Base-by-base conservation (phyloP, 2,888 invertebrate species). In the Leucozona laternaria region DNA sequence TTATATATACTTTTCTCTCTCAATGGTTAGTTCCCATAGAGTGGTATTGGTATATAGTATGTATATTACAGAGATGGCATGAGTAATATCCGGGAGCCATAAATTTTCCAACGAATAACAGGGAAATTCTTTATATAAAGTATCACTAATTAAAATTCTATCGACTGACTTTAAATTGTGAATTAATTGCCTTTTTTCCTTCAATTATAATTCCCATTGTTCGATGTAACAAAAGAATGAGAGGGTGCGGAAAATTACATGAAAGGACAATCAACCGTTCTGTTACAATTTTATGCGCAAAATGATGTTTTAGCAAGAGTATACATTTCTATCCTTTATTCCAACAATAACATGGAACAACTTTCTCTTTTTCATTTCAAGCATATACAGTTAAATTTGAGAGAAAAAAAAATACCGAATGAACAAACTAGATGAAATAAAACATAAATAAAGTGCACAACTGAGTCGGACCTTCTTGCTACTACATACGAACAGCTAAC, bases 141-240 rank as follows among this genome's bases (percentile, higher is more conserved):
- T 72, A 58, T 78, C 50, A 57, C 78, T 82, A 82, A 82, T 82
- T 77, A 82, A 82, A 77, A 82, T 82, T 82, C 66, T 78, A 72
- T 78, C 78, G 66, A 72, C 78, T 82, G 71, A 72, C 78, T 76
- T 62, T 72, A 53, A 82, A 82, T 72, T 78, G 82, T 72, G 78
- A 82, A 82, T 78, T 82, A 82, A 82, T 82, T 77, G 78, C 72
- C 64, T 82, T 78, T 82, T 82, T 78, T 82, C 45, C 64, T 78
- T 78, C 82, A 82, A 78, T 77, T 82, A 82, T 82, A 82, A 58
- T 66, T 66, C 17, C 58, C 72, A 82, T 82, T 82, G 82, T 82
- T 82, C 57, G 7, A 66, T 66, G n/a, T 66, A 78, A 78, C 58
- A 82, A 82, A 66, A 78, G 71, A 48, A 77, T 77, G 37, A 77